Base-by-base conservation (phyloP, 2,888 invertebrate genomes). In the Stenodera caucasica region DNA sequence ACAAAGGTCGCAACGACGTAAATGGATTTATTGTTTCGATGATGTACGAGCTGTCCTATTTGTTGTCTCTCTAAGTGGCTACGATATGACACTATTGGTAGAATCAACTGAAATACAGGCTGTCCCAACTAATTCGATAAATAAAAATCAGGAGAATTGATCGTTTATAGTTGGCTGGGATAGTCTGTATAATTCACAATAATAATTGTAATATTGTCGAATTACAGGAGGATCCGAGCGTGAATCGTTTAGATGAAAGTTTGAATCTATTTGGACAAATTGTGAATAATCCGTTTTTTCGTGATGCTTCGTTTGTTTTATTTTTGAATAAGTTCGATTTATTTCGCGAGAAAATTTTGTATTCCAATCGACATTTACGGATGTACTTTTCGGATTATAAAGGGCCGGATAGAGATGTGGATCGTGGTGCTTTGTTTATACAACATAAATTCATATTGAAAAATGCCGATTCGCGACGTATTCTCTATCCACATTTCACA, bases 11-110 rank as follows among this genome's bases (percentile, higher is more conserved):
- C 87, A 88, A 75, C 75, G 88, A 49, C 78, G 85, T 57, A 88
- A 88, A 74, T 88, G 88, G 88, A 87, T 88, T 69, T 86, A 87
- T 72, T 87, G 87, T 75, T 88, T 88, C 75, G 87, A 87, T 73
- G 86, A 87, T 75, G 87, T 87, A 1, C 80, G 83, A 68, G 86
- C 87, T 15, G 84, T 88, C 1, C 74, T 88, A 49, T 88, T 86
- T 79, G 87, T 88, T 15, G 85, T 86, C 14, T 86, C 88, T 0
- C 78, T 88, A 8, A 88, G 87, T 76, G 86, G 86, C 49, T 88
- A 87, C 71, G 88, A 88, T 72, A 87, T 88, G 87, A 86, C 86
- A 4, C 76, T 87, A 49, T 78, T 84, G 69, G 82, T 83, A 74
- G 75, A 77, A 66, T 40, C 54, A n/a, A n/a, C n/a, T n/a, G n/a